A percentile compares a stretch with the other conserved stretches of the same genome.
These are phyloP conservation scores for Meliscaeva auricollis DNA, from an alignment of 2,888 invertebrate species.

Conservation along the genomic window DNA sequence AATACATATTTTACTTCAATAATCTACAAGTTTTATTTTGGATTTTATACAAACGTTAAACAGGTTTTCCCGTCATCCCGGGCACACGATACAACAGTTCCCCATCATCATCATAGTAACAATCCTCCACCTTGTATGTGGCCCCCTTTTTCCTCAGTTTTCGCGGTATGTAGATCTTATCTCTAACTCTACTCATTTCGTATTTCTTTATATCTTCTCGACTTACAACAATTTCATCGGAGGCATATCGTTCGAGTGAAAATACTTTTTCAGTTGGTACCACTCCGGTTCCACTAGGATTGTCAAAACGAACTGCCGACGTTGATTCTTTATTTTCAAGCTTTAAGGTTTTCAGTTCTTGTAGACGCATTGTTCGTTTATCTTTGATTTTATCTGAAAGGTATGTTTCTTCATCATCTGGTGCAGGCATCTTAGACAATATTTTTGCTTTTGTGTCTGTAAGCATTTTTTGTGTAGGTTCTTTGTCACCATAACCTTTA, in stretches of 20 bases:
- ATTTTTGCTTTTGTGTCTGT: neutral
- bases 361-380: conserved; percentile 80
- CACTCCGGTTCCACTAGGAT: conserved; percentile 78
- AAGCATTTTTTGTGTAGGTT: conserved; percentile 40
- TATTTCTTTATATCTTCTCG: conserved; percentile 79
- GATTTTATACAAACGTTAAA: neutral
- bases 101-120: conserved; percentile 93
- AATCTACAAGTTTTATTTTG: too few relatives aligned
- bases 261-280: conserved; percentile 49
- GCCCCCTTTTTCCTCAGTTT: conserved; percentile 87
- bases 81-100: conserved; percentile 91
- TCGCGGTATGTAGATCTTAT: conserved; percentile 89
- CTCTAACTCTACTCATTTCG: conserved; percentile 81
- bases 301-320: conserved; percentile 62
- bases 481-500: conserved; percentile 71
- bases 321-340: conserved; percentile 58
- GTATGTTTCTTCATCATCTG: conserved; percentile 79
- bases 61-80: conserved; percentile 85
- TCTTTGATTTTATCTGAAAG: conserved; percentile 79
- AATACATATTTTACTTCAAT: too few relatives aligned
- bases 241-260: conserved; percentile 78
- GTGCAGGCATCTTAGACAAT: conserved; percentile 2
- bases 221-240: conserved; percentile 81
- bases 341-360: conserved; percentile 79
- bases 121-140: conserved; percentile 91